Conservation (phyloP, 2,113 vertebrate genomes). For the Cyanoramphus novaezelandiae region DNA sequence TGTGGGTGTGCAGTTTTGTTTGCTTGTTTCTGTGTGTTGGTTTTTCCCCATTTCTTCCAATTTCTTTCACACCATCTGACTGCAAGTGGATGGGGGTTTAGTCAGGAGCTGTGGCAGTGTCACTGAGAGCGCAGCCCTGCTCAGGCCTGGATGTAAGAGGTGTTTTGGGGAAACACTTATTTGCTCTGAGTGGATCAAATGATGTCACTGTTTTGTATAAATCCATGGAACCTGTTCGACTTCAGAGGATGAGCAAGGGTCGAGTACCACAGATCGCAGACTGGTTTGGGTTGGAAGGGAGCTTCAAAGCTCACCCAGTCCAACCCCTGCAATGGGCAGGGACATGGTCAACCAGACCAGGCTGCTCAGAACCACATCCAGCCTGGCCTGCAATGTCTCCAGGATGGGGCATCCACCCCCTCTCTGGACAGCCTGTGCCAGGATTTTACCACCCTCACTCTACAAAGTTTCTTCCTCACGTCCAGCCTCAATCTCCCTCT, state of each 20-base stretch:
- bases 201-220: neutral
- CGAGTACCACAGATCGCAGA: neutral
- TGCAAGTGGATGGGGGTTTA: neutral
- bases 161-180: neutral
- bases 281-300: neutral
- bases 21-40: neutral
- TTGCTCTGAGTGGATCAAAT: neutral
- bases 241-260: neutral
- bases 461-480: neutral
- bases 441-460: neutral
- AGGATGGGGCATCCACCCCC: neutral
- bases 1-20: neutral
- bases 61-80: neutral
- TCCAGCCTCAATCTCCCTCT: neutral
- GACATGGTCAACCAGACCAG: neutral
- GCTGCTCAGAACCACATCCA: neutral
- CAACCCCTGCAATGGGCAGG: no score
- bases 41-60: neutral
- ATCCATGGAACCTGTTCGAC: neutral
- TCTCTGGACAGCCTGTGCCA: neutral
- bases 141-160: neutral
- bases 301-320: neutral
- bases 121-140: neutral
- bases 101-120: neutral
- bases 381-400: neutral